Percentiles rank a stretch among this genome's conserved stretches.
Evolutionary conservation across 2,113 vertebrate species (phyloP).

Genomic region (Sinocyclocheilus anshuiensis): DNA sequence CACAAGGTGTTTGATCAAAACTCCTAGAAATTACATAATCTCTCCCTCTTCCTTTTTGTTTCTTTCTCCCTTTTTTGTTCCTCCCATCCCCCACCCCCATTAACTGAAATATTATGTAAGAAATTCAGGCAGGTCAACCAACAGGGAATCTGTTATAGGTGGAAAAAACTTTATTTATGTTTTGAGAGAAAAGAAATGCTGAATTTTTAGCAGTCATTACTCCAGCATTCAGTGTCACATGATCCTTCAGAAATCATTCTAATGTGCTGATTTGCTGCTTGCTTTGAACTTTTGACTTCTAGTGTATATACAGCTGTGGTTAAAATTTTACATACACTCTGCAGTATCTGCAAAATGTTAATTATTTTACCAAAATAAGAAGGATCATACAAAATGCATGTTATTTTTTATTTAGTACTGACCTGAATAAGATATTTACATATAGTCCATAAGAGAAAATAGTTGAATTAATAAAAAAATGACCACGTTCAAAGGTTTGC

Average conservation of each 20-base stretch:
- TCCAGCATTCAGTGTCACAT: not conserved
- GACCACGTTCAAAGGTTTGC: too few species aligned
- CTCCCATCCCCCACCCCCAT: not conserved
- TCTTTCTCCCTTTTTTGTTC: not conserved
- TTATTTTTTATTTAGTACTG: too few species aligned
- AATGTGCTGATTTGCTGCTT: not conserved
- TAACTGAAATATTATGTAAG: not conserved
- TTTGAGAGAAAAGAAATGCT: too few species aligned
- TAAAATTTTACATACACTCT: too few species aligned
- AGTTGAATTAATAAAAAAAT: too few species aligned
- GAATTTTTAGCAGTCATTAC: not conserved
- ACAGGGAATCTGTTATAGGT: not conserved
- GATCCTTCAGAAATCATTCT: not conserved
- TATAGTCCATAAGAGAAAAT: too few species aligned
- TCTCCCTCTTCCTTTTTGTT: not conserved
- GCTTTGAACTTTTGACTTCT: too few species aligned
- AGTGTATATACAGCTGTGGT: too few species aligned
- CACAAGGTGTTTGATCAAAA: not conserved
- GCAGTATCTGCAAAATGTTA: too few species aligned
- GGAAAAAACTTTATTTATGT: not conserved
- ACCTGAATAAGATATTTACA: too few species aligned
- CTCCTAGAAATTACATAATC: not conserved
- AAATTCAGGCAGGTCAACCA: not conserved
- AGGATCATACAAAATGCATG: too few species aligned
- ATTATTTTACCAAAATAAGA: too few species aligned